Base-by-base conservation (phyloP, 2,797 vertebrate species). In the Paramormyrops hopkinsi region DNA sequence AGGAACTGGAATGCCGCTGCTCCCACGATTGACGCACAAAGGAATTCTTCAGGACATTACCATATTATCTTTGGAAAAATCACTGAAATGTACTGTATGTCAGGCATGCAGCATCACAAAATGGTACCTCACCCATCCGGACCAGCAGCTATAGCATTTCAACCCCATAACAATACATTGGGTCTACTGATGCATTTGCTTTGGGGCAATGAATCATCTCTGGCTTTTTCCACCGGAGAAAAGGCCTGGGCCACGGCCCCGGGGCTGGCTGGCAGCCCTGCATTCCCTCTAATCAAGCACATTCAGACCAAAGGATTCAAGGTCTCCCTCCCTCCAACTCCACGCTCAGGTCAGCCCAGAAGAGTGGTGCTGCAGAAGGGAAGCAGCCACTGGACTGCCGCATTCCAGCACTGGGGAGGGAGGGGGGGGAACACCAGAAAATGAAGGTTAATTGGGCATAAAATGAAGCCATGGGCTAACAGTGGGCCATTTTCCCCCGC, bases 401-500 rank as follows among this genome's bases (percentile, higher is more conserved):
- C 88, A 53, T 54, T 89, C 88, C 83, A 50, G 29, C 29, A 29
- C 59, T 25, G 53, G 48, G 76, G 22, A 8, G n/a, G 5, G n/a
- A 41, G 82, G 82, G 76, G 41, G 41, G 29, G 33, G n/a, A 59
- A 8, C 53, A 4, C 29, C 82, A 51, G 19, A 51, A 89, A 89
- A 89, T 89, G 54, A 73, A 89, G 88, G 44, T 69, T 89, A 89
- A 89, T 69, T 85, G 62, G 88, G 82, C 79, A 84, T 83, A 89
- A 89, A 86, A 86, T 89, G 41, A 37, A 84, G 44, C 82, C 46
- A 29, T 29, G 82, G 46, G 41, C 54, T 62, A 69, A 89, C 76
- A 85, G 79, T 84, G 88, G n/a, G n/a, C 14, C 53, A 56, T 89
- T 89, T 76, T 89, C 50, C 41, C 59, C 79, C 2, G 53, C 7